These are phyloP conservation scores for Conistra vaccinii DNA, from an alignment of 2,888 invertebrate species.

Conservation along the genomic window DNA sequence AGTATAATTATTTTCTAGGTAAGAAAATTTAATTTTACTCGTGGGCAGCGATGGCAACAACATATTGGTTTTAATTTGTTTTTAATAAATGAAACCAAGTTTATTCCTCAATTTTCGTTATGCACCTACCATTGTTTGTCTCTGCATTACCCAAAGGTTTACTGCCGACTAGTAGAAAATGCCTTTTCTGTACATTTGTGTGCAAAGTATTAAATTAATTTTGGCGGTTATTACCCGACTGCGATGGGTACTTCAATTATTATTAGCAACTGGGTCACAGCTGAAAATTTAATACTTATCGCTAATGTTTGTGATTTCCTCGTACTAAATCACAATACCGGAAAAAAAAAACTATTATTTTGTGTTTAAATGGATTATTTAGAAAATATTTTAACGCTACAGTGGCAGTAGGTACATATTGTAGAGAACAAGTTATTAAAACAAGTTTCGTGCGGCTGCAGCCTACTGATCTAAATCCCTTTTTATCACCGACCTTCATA, in stretches of 20 bases:
- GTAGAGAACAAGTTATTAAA: neutral
- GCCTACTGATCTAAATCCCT: conserved; percentile 35
- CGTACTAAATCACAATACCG: neutral
- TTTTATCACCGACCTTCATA: conserved; percentile 48
- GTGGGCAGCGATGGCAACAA: neutral
- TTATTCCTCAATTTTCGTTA: neutral
- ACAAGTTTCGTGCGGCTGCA: conserved; percentile 16
- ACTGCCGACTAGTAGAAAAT: neutral
- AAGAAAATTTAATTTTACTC: conserved; percentile 1
- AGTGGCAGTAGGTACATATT: neutral
- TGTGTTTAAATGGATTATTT: neutral
- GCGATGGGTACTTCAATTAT: neutral
- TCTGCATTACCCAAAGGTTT: neutral
- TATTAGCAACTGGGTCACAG: conserved; percentile 10
- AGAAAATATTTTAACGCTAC: neutral
- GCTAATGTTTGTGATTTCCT: neutral
- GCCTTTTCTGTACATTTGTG: neutral
- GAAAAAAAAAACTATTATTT: neutral
- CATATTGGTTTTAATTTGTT: neutral
- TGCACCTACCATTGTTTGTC: neutral
- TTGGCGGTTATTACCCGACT: neutral
- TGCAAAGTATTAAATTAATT: neutral
- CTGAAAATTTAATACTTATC: neutral
- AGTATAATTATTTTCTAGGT: neutral
- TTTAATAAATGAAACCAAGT: neutral